Evolutionary conservation across 2,888 invertebrate genomes (phyloP), one percentile per base, ranked within the genome.

Genomic region (Baronia brevicornis): DNA sequence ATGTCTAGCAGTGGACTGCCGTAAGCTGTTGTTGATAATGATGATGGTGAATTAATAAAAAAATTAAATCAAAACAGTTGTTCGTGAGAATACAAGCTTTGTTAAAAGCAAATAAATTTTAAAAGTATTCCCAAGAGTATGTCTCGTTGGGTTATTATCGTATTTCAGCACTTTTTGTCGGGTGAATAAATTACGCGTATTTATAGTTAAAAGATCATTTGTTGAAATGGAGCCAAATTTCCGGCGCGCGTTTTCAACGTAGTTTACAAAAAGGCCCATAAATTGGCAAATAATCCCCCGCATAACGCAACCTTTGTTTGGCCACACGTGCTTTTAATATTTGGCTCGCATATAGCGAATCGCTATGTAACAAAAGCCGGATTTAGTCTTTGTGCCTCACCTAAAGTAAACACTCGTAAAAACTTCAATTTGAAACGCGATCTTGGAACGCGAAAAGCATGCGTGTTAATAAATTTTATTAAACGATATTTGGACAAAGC

Each of bases 301-400:
- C 82, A 84, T 80, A 82, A 80, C 82, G 82, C 64, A 77, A 84
- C 84, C 82, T 82, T 84, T 84, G 84, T 84, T 75, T 79, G 84
- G 78, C 78, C 84, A 82, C 84, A 84, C 84, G 82, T 84, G 84
- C 80, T 82, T 82, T 84, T 82, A 80, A 84, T 80, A 75, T 77
- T 69, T 66, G 62, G 61, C 65, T 56, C 52, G 55, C 38, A 46
- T 17, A 22, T 33, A 48, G 60, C 47, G 57, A 57, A 54, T 60
- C 55, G 54, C 53, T 51, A 46, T 32, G 61, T 62, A 62, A 77
- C 80, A 78, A 80, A 67, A 69, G 64, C 67, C 60, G 70, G 75
- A 78, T 78, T 80, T 72, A 69, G 71, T 74, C 79, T 75, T 80
- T 82, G 74, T 79, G 53, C 53, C 44, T 49, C 39, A 65, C 70